Evolutionary conservation across 1,140 invertebrate genomes (phyloP).

Genomic region (Zaprionus vittiger): DNA sequence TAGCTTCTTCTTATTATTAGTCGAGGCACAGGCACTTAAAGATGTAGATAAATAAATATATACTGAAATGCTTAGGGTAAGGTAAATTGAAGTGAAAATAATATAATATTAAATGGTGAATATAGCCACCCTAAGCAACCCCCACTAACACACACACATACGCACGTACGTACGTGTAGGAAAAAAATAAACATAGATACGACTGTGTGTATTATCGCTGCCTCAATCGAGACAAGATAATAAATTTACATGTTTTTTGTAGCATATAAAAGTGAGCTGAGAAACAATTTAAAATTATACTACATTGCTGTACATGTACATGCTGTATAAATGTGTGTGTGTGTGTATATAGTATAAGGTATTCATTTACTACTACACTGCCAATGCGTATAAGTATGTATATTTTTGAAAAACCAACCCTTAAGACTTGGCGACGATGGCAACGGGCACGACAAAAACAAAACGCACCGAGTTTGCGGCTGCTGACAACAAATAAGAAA

Average conservation of each 20-base stretch:
- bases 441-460: constrained; percentile 43
- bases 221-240: neutral
- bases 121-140: constrained; percentile 20
- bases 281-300: no score
- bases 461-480: constrained; percentile 21
- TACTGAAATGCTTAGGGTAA: neutral
- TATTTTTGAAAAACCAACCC: constrained; percentile 35
- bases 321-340: neutral
- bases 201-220: neutral
- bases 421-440: constrained; percentile 35
- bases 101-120: constrained; percentile 3
- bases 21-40: neutral
- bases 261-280: no score
- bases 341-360: neutral
- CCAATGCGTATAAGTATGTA: neutral
- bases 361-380: neutral
- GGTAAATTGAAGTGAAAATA: neutral
- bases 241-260: neutral
- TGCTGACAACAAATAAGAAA: constrained; percentile 35
- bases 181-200: neutral
- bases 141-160: neutral
- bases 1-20: neutral
- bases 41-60: neutral
- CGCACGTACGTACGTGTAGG: neutral
- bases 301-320: neutral